Base-by-base conservation (phyloP, 2,113 vertebrate species). In the Mesitornis unicolor region DNA sequence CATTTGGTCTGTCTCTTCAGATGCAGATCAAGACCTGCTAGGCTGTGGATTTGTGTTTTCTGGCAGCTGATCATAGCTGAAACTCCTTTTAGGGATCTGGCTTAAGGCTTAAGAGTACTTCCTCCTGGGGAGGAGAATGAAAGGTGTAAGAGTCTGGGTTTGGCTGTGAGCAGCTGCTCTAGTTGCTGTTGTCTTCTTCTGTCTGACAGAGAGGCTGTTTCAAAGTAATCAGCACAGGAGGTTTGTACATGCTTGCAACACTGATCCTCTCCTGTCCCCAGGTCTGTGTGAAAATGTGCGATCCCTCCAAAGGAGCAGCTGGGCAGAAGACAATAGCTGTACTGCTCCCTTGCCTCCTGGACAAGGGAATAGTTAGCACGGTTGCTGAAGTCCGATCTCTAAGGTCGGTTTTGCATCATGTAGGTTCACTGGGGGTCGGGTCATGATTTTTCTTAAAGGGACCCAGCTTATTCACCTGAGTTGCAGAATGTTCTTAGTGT, bases 261-360 rank as follows among this genome's bases (percentile, higher is more conserved):
- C 89, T 95, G 61, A 91, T 93, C 93, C 61, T 94, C 60, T 10
- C 9, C 70, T 97, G 29, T 96, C 42, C 45, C 93, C 67, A 99
- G 99, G 99, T 99, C 84, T 99, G 99, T 95, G 98, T 99, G 88
- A 99, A 99, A 91, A 99, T 99, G 98, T 99, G 99, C 83, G 99
- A 99, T 92, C 99, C 99, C 7, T 97, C 98, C 33, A 98, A 98
- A 97, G 99, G 99, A 89, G 97, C 98, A n/a, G 97, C 98, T 14
- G 99, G 99, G 82, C 99, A 99, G 98, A 99, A 97, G 96, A 99
- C 98, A 0, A 97, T 99, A 68, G 98, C 99, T 5, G 98, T 99
- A 35, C 92, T 99, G 63, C 97, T 99, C 56, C 99, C 99, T n/a
- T 99, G 99, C 94, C 98, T 99, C 75, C 98, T 99, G 91, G 99